phyloP scores from a whole-genome alignment of 1,140 invertebrate genomes.

The Acromyrmex charruanus region DNA sequence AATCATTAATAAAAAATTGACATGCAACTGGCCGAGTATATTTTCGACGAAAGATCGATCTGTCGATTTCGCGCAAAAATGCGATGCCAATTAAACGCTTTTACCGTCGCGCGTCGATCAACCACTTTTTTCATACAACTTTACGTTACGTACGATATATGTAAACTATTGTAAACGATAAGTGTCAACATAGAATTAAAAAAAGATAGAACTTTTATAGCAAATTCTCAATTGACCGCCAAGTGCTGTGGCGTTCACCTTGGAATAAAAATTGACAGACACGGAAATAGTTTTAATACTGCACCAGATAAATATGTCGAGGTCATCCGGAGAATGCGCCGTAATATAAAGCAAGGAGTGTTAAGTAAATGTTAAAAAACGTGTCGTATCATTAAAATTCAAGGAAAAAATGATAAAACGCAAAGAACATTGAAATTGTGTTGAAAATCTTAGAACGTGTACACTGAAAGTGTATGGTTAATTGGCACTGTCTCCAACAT shows the following conservation, averaged over 20 bases:
- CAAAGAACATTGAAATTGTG: neutral
- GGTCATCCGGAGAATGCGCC: constrained; percentile 17
- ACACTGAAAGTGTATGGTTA: too few relatives aligned
- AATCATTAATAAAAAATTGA: constrained; percentile 38
- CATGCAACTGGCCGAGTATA: neutral
- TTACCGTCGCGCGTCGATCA: neutral
- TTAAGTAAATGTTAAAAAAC: neutral
- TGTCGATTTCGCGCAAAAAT: constrained; percentile 9
- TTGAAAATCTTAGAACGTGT: neutral
- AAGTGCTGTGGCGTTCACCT: constrained; percentile 3
- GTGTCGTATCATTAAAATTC: neutral
- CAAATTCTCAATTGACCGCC: constrained; percentile 34
- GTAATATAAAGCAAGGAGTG: neutral
- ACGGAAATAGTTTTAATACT: constrained; percentile 17
- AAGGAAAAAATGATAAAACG: neutral
- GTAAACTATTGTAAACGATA: neutral
- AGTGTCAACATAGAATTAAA: neutral
- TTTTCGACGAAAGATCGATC: constrained; percentile 13
- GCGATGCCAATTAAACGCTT: constrained; percentile 3
- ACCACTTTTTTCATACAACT: neutral
- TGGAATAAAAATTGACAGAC: constrained; percentile 30
- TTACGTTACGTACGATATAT: neutral
- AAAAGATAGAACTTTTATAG: neutral
- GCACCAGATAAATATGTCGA: constrained; percentile 28
- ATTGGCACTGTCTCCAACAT: too few relatives aligned